Evolutionary conservation across 1,140 invertebrate genomes (phyloP), one percentile per base, ranked within the genome.

Genomic region (Pseudomyrmex concolor): DNA sequence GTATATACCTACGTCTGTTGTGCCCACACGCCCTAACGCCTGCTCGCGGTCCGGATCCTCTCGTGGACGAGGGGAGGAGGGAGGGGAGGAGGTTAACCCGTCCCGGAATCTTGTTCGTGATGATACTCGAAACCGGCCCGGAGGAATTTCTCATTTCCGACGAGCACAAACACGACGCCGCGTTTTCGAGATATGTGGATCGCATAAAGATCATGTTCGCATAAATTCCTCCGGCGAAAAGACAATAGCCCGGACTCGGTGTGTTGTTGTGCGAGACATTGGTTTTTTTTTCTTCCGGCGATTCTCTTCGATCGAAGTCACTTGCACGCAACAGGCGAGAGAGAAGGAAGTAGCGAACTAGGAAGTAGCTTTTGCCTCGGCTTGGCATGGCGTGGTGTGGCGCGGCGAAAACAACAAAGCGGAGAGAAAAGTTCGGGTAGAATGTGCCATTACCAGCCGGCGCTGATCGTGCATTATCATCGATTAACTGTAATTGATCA

Each of bases 391-490:
- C 25, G 22, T 34, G 62, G 62, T 34, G 5, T 59, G 19, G 76
- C 19, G 43, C 19, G 59, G 64, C 43, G 76, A 78, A 59, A 59
- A 59, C 51, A 55, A 68, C 19, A 50, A 34, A 59, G 19, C 43
- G 22, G 43, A 80, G 76, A 80, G 66, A 80, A 70, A 80, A 80
- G 76, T 80, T 70, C 43, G 54, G 76, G 43, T 70, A 85, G 87
- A 85, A 88, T 89, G 84, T 72, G 76, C 76, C 86, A 83, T 84
- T 85, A 86, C 81, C 84, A 87, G 84, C 84, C 82, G 77, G 63
- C 34, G 67, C 57, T 73, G 83, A 84, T 84, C 68, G 43, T 74
- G 82, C 67, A 88, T 86, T 84, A 87, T 84, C 85, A 70, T 86
- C 55, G 82, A 54, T 70, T 70, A 60, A 59, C 54, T 22, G n/a